These are phyloP conservation scores for Equus przewalskii DNA, from an alignment of 2,113 vertebrate species.

Conservation along the genomic window DNA sequence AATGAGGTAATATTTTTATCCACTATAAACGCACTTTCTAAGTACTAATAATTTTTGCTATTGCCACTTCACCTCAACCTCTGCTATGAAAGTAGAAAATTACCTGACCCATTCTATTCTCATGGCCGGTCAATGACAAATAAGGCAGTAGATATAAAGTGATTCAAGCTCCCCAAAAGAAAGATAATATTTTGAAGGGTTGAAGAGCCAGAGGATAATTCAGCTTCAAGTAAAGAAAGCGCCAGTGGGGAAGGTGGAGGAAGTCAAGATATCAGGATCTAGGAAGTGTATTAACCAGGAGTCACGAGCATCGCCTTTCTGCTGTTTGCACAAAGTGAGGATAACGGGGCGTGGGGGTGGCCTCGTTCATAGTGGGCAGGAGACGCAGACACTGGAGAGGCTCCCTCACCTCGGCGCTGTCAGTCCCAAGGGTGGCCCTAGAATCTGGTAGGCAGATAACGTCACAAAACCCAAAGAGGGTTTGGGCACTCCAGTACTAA, in stretches of 20 bases:
- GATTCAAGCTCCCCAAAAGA: neutral
- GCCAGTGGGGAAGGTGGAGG: neutral
- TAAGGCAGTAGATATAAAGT: neutral
- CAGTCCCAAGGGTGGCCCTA: neutral
- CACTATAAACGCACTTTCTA: neutral
- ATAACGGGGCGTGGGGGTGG: accelerated
- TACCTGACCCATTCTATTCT: neutral
- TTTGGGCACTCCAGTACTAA: neutral
- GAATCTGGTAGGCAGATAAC: neutral
- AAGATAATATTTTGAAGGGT: neutral
- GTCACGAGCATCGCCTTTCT: neutral
- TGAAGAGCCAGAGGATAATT: neutral
- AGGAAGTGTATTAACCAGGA: neutral
- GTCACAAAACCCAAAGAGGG: neutral
- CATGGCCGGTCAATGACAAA: neutral
- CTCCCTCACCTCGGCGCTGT: neutral
- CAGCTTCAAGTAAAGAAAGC: neutral
- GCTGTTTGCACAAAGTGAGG: neutral
- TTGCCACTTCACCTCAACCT: neutral
- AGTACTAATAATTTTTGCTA: neutral
- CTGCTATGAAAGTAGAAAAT: neutral
- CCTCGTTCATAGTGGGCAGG: neutral
- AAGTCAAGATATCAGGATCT: neutral
- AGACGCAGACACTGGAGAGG: accelerated
- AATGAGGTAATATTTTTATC: neutral